Base-by-base conservation (phyloP, 2,888 invertebrate species). In the Cynaeus angustus region DNA sequence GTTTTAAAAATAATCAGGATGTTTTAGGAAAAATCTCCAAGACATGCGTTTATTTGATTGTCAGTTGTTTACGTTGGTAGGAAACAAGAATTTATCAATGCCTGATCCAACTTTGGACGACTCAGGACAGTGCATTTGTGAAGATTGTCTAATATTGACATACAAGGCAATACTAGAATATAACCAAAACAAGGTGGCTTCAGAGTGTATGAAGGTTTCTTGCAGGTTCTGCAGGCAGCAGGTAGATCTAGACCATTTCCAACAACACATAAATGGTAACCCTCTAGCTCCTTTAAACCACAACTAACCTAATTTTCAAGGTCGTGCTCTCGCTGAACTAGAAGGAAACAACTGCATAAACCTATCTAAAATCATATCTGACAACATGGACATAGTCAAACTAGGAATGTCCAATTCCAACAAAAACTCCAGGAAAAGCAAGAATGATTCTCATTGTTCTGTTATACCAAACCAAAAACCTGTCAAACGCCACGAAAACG, bases 101-200 rank as follows among this genome's bases (percentile, higher is more conserved):
- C 79, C 82, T 8, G 82, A 82, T 46, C 78, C 80, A 33, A 78
- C 80, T 46, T 72, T 83, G 56, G 81, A 82, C 48, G 77, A 80
- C 38, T 79, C 79, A 59, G 84, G 84, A 5, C 79, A 81, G 43
- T 84, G 84, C 73, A 78, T 83, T 50, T 84, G 84, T 71, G 84
- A 83, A 72, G 83, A 84, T 72, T 84, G 84, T 71, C 72, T 83
- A 62, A 75, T 83, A 58, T 78, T 81, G 6, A 82, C 82, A 74
- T 83, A 82, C 71, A 76, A 74, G 62, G 45, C 72, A 1, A 50
- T 50, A 16, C 46, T 62, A 37, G 56, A 68, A 48, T 66, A 59
- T 37, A 37, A 37, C 26, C 56, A 61, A 12, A 70, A 66, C 16
- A 66, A 70, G 45, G 48, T 61, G 37, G n/a, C 13, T 14, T 58